Base-by-base conservation (phyloP, 2,113 vertebrate species). In the Solea senegalensis region DNA sequence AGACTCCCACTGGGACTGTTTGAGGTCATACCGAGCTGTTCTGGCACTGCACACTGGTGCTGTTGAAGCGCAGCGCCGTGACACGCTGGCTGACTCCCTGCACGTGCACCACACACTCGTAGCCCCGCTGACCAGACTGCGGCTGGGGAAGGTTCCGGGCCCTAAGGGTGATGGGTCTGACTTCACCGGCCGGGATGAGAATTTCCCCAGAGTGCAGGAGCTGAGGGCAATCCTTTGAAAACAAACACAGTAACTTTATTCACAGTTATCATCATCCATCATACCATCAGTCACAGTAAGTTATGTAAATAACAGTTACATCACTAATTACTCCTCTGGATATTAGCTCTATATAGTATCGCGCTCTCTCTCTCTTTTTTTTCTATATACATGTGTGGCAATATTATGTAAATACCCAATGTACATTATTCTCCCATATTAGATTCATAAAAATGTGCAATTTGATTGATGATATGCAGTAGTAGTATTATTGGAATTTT, bases 41-140 rank as follows among this genome's bases (percentile, higher is more conserved):
- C 93, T 99, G 97, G 92, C 98, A 99, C 89, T 99, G 97, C 78
- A 99, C 96, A 4, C 97, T 99, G 93, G 98, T 98, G 93, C 98
- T 99, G 94, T 99, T 99, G 94, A 99, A 99, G 88, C 98, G 96
- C 82, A 99, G 95, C n/a, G 98, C 97, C 0, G 97, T 97, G 80
- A 99, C 97, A 0, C 96, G 94, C 83, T 99, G 95, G 65, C 94
- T 58, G 13, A 93, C 78, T 0, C 97, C 96, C 87, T 97, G 96
- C 80, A 98, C 95, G 69, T 88, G 94, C 69, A 99, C 94, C 62
- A 96, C 95, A 0, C 98, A 99, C 91, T 99, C 98, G 15, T 99
- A 99, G 16, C 97, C 97, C 0, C 97, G 90, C 90, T 99, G 98
- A 12, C 98, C 98, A 0, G 98, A 99, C 92, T 99, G 98, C 0